phyloP scores from a whole-genome alignment of 2,797 vertebrate genomes.

The Anabas testudineus region DNA sequence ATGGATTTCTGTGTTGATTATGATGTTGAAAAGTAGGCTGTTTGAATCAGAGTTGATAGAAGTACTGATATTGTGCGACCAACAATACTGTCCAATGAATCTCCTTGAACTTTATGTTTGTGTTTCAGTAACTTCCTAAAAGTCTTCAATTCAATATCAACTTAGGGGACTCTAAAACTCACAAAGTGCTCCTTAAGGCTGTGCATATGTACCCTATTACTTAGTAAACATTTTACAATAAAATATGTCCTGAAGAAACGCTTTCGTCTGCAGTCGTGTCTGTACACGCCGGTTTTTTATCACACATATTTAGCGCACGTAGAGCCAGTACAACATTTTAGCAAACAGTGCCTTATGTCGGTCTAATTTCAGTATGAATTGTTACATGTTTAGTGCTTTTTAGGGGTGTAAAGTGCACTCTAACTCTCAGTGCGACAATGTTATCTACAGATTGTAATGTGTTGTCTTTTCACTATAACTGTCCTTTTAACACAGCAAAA shows the following conservation, averaged over 20 bases:
- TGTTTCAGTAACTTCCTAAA: neutral
- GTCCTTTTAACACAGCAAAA: neutral
- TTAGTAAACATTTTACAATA: neutral
- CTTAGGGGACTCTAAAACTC: neutral
- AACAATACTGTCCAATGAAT: neutral
- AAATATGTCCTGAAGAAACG: neutral
- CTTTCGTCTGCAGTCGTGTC: neutral
- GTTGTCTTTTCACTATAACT: slow-evolving; percentile 7
- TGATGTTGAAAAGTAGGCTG: neutral
- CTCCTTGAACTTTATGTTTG: slow-evolving; percentile 9
- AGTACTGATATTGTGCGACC: neutral
- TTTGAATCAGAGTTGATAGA: neutral
- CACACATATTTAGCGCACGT: slow-evolving; percentile 6
- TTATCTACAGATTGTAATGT: slow-evolving; percentile 17
- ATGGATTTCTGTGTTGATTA: neutral
- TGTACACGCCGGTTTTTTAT: neutral
- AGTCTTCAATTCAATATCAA: slow-evolving; percentile 2
- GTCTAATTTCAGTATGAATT: neutral
- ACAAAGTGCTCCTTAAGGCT: slow-evolving; percentile 9
- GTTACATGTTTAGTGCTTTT: neutral
- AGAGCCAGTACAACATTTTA: neutral
- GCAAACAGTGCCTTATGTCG: neutral
- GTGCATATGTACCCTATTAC: too few relatives aligned
- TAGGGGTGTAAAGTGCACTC: slow-evolving; percentile 19
- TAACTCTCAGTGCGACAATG: neutral